Conservation (phyloP, 2,797 vertebrate species). For the Toxotes lorentzi region DNA sequence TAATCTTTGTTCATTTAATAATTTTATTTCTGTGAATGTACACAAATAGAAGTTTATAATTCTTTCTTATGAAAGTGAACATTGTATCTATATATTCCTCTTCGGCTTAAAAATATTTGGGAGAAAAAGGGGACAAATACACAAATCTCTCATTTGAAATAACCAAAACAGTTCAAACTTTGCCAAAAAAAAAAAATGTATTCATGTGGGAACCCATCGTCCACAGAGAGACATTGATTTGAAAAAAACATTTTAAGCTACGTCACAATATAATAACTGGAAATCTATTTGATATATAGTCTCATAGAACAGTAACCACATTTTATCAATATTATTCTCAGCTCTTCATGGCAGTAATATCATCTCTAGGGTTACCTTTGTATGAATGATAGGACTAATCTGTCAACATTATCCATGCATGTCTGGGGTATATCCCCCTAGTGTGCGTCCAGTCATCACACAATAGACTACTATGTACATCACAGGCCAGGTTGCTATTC, state of each 20-base stretch:
- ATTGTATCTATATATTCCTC: no score
- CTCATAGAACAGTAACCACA: constrained; percentile 11
- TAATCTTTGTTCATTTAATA: no score
- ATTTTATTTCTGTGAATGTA: no score
- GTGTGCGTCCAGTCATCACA: constrained; percentile 53
- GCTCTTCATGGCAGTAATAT: constrained; percentile 24
- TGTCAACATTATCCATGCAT: constrained; percentile 55
- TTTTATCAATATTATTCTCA: not conserved
- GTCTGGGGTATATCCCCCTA: constrained; percentile 59
- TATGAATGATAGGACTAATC: constrained; percentile 61
- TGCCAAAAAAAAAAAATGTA: not conserved
- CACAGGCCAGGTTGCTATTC: constrained; percentile 61
- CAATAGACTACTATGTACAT: constrained; percentile 59
- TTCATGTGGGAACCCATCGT: no score
- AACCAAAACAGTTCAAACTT: not conserved
- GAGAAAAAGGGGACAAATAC: not conserved
- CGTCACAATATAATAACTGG: not conserved
- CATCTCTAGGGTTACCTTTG: constrained; percentile 48
- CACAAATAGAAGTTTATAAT: no score
- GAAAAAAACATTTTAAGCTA: not conserved
- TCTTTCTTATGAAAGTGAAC: no score
- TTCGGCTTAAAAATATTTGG: no score
- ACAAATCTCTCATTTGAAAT: not conserved
- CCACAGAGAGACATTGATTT: not conserved
- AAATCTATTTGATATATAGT: not conserved